A percentile compares a stretch with the other conserved stretches of the same genome.
Conservation (phyloP, 2,113 vertebrate genomes). For the Cavia porcellus region DNA sequence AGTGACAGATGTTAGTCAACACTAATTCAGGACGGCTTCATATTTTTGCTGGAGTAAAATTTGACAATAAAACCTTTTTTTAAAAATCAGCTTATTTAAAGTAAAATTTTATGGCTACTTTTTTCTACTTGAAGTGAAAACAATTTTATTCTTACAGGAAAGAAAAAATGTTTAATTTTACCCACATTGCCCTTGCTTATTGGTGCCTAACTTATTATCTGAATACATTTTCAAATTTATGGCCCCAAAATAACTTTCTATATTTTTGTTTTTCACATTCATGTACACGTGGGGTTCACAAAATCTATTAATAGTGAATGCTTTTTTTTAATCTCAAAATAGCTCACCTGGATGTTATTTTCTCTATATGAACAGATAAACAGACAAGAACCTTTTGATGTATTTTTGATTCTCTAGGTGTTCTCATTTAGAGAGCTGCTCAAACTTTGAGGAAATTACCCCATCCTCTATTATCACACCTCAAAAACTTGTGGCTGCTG, state of each 20-base stretch:
- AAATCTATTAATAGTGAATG: neutral
- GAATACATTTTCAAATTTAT: neutral
- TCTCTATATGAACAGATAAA: neutral
- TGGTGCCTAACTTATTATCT: neutral
- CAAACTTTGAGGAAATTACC: conserved; percentile 82
- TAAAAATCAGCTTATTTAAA: neutral
- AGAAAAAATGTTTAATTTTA: neutral
- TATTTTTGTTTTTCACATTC: neutral
- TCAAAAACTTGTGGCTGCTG: conserved; percentile 88
- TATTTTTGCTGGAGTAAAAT: neutral
- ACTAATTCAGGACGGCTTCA: neutral
- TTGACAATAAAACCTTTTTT: neutral
- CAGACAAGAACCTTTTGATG: neutral
- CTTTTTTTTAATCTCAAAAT: neutral
- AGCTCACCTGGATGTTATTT: neutral
- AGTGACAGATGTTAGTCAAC: neutral
- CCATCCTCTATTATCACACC: conserved; percentile 78
- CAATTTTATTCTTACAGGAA: neutral
- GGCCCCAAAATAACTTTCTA: neutral
- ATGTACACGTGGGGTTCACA: neutral
- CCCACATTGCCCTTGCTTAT: neutral
- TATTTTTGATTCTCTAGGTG: conserved; percentile 84
- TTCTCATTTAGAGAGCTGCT: conserved; percentile 89
- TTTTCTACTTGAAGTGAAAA: conserved; percentile 53
- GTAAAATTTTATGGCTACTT: neutral